These are phyloP conservation scores for Ctenosaura bakeri DNA, from an alignment of 2,797 vertebrate species.

Conservation along the genomic window DNA sequence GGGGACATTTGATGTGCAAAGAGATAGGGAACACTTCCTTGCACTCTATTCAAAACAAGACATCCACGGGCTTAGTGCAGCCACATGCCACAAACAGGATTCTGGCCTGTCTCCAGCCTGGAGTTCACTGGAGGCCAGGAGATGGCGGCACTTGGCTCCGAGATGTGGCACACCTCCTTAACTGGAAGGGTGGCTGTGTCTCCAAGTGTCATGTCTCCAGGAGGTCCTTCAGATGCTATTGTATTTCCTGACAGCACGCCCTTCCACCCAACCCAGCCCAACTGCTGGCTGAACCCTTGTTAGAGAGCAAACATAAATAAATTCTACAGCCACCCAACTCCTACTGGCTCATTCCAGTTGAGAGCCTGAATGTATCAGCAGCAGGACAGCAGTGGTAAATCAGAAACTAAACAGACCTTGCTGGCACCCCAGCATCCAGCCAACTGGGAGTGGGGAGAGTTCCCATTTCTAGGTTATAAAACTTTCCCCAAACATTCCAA, in stretches of 20 bases:
- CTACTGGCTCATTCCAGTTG: conserved; percentile 11
- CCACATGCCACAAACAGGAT: no score
- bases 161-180: neutral
- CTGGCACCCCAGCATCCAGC: neutral
- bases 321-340: conserved; percentile 1
- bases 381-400: no score
- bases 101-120: neutral
- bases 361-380: conserved; percentile 12
- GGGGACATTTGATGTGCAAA: no score
- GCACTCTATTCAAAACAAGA: no score
- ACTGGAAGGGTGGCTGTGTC: neutral
- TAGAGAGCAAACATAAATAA: conserved; percentile 16
- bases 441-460: neutral
- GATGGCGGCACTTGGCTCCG: neutral
- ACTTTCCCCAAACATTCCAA: conserved; percentile 25
- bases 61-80: no score
- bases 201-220: neutral
- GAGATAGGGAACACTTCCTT: no score
- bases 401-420: neutral
- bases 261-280: neutral
- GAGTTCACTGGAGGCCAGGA: no score
- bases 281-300: neutral
- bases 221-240: neutral
- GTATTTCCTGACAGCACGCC: neutral
- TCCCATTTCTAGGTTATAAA: conserved; percentile 14